Percentiles rank a stretch among this genome's conserved stretches.
These are phyloP conservation scores for Pygoscelis adeliae DNA, from an alignment of 2,113 vertebrate species.

Conservation along the genomic window DNA sequence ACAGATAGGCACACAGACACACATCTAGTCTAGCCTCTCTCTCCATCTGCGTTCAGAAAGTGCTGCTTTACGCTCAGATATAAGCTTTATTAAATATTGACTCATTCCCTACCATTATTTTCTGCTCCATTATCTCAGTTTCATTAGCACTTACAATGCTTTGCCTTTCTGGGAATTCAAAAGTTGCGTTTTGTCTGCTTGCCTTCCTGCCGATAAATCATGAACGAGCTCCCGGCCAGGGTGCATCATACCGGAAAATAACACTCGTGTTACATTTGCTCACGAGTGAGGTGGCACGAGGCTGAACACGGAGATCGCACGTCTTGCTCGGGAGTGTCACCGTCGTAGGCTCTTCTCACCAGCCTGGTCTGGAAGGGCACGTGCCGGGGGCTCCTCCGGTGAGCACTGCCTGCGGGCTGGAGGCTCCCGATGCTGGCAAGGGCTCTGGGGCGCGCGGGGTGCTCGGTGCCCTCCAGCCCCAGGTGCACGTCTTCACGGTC, in stretches of 20 bases:
- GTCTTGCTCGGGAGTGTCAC: rapidly evolving
- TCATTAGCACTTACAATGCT: not conserved
- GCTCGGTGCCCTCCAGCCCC: not conserved
- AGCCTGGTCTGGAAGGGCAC: rapidly evolving
- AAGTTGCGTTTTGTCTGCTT: not conserved
- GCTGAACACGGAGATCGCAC: not conserved
- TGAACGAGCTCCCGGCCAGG: not conserved
- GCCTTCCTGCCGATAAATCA: not conserved
- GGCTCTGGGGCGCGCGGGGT: not conserved
- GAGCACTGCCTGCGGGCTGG: no score
- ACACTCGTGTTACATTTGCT: rapidly evolving
- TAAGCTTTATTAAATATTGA: constrained; percentile 12
- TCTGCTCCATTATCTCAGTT: constrained; percentile 53
- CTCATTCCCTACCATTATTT: not conserved
- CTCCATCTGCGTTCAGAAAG: not conserved
- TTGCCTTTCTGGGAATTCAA: not conserved
- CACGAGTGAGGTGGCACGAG: rapidly evolving
- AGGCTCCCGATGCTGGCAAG: not conserved
- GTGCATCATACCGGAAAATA: not conserved
- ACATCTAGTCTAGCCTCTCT: not conserved
- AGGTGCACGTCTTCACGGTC: rapidly evolving
- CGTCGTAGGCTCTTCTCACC: not conserved
- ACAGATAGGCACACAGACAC: not conserved
- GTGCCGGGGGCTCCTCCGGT: not conserved
- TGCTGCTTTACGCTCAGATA: not conserved